Conservation (phyloP, 2,797 vertebrate genomes). For the Cyprinella venusta region DNA sequence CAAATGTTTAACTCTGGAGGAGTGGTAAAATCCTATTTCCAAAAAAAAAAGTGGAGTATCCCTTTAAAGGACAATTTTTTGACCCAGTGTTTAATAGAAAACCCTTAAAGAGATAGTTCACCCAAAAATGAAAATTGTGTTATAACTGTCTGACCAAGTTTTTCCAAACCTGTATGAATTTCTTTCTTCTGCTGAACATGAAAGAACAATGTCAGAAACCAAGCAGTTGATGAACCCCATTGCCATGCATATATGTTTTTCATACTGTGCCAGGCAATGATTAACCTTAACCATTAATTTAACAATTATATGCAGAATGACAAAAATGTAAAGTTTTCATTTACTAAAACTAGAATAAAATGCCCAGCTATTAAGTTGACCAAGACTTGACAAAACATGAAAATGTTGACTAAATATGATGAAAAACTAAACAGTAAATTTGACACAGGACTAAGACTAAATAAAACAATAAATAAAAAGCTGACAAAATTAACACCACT, state of each 20-base stretch:
- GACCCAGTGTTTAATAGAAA: background rate
- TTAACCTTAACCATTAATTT: too few species aligned
- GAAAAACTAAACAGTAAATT: background rate
- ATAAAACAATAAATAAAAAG: too few species aligned
- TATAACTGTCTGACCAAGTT: background rate
- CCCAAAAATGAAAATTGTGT: background rate
- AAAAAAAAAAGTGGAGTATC: too few species aligned
- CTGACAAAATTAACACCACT: too few species aligned
- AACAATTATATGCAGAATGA: background rate
- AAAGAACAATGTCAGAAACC: background rate
- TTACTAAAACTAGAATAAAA: background rate
- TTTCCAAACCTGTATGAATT: background rate
- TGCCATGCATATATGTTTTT: background rate
- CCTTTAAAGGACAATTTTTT: too few species aligned
- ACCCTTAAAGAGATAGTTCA: background rate
- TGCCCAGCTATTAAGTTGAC: background rate
- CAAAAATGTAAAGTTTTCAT: background rate
- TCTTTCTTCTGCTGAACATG: background rate
- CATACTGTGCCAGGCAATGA: background rate
- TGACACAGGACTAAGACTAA: too few species aligned
- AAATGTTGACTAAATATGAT: background rate
- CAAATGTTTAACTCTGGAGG: too few species aligned
- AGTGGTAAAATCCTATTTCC: too few species aligned
- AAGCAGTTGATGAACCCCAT: background rate
- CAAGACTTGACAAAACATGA: background rate